phyloP scores from a whole-genome alignment of 2,888 invertebrate genomes.

The Diplolepis rosae region DNA sequence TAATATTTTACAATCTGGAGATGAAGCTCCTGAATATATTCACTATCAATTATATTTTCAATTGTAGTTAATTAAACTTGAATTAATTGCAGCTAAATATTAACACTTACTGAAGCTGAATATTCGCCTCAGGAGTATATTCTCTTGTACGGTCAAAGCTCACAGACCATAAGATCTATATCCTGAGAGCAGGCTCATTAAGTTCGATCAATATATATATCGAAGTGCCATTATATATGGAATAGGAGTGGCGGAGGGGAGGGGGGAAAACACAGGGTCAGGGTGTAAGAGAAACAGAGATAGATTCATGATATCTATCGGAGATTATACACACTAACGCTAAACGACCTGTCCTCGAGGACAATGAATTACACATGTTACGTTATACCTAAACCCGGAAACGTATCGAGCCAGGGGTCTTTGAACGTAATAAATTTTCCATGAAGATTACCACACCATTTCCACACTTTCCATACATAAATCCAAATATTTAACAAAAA shows the following conservation, averaged over 20 bases:
- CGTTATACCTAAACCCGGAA: conserved; percentile 49
- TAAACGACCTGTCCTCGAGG: conserved; percentile 50
- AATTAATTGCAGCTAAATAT: background rate
- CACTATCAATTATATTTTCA: no score
- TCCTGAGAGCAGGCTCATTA: conserved; percentile 46
- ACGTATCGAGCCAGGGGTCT: conserved; percentile 37
- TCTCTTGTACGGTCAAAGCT: conserved; percentile 15
- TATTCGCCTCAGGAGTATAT: conserved; percentile 3
- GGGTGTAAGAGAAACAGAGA: background rate
- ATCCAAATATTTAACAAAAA: background rate
- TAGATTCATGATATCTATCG: conserved; percentile 48
- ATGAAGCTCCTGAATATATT: no score
- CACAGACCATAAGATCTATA: conserved; percentile 51
- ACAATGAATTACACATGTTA: conserved; percentile 54
- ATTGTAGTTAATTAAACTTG: no score
- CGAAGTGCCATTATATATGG: conserved; percentile 46
- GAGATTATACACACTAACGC: conserved; percentile 51
- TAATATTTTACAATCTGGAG: no score
- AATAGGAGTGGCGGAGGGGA: no score
- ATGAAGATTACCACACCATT: background rate
- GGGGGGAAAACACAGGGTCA: conserved; percentile 30
- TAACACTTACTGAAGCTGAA: background rate
- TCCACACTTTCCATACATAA: conserved; percentile 1
- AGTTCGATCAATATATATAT: conserved; percentile 49
- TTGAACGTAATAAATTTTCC: conserved; percentile 9